Percentiles rank a stretch among this genome's conserved stretches.
phyloP scores from a whole-genome alignment of 2,113 vertebrate genomes.

The Microtus oregoni region DNA sequence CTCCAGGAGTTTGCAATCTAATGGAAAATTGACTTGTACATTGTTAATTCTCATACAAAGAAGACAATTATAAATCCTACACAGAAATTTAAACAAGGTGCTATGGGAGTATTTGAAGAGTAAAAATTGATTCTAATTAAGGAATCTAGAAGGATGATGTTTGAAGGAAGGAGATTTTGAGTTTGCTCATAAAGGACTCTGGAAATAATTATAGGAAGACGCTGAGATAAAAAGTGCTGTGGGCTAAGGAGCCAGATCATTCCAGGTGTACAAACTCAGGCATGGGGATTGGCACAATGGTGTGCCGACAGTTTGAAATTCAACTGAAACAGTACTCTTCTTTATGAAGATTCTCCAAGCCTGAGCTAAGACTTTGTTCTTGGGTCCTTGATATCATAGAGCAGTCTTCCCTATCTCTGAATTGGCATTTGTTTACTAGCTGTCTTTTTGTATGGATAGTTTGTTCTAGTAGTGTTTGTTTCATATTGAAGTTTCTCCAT shows the following conservation, averaged over 20 bases:
- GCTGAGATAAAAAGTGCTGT: slow-evolving; percentile 4
- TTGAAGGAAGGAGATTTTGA: slow-evolving; percentile 29
- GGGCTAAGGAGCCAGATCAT: not conserved
- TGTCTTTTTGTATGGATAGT: not conserved
- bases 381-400: not conserved
- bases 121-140: slow-evolving; percentile 55
- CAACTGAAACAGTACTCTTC: not conserved
- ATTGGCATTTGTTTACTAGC: not conserved
- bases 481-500: slow-evolving; percentile 21
- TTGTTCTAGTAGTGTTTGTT: not conserved
- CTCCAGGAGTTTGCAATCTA: slow-evolving; percentile 53
- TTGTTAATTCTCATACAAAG: slow-evolving; percentile 65
- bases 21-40: slow-evolving; percentile 40
- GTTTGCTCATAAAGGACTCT: slow-evolving; percentile 13
- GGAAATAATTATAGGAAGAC: slow-evolving; percentile 10
- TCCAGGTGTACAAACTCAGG: not conserved
- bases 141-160: slow-evolving; percentile 45
- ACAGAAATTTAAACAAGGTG: slow-evolving; percentile 44
- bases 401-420: not conserved
- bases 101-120: not conserved
- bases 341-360: slow-evolving; percentile 17
- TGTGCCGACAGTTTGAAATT: not conserved
- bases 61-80: slow-evolving; percentile 16
- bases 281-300: not conserved
- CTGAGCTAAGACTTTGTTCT: not conserved